Evolutionary conservation across 2,113 vertebrate genomes (phyloP).

Genomic region (Nibea albiflora): DNA sequence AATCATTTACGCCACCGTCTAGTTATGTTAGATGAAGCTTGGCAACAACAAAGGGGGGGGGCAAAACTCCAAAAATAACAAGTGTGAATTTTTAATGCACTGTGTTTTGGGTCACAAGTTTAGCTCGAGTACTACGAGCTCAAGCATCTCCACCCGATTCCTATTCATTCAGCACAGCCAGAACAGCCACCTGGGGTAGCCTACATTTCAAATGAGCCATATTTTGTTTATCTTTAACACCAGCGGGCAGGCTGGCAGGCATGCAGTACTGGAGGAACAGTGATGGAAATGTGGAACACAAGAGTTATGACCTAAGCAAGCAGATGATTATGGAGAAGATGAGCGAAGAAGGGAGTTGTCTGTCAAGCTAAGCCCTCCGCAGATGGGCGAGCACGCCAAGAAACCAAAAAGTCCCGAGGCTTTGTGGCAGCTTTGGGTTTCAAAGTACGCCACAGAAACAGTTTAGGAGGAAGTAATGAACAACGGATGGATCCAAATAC

Average conservation of each 20-base stretch:
- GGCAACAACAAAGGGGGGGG: conserved; percentile 56
- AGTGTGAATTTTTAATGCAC: conserved; percentile 56
- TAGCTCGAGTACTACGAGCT: conserved; percentile 25
- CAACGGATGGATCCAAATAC: conserved; percentile 3
- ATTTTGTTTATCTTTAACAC: conserved; percentile 71
- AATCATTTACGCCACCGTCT: conserved; percentile 69
- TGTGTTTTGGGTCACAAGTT: conserved; percentile 59
- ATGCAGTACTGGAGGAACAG: conserved; percentile 37
- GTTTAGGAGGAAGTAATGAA: conserved; percentile 31
- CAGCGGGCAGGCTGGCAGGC: conserved; percentile 58
- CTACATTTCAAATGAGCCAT: conserved; percentile 64
- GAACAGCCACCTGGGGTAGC: conserved; percentile 63
- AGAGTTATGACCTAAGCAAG: conserved; percentile 65
- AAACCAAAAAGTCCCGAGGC: conserved; percentile 54
- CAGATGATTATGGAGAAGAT: conserved; percentile 65
- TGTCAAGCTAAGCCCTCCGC: conserved; percentile 60
- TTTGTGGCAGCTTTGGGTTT: conserved; percentile 51
- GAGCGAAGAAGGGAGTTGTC: conserved; percentile 57
- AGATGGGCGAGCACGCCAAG: conserved; percentile 54
- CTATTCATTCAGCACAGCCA: not conserved
- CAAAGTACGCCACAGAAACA: conserved; percentile 30
- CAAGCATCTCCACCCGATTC: not conserved
- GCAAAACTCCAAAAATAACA: conserved; percentile 49
- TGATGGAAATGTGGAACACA: conserved; percentile 59
- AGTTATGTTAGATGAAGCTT: conserved; percentile 51